Evolutionary conservation across 1,140 invertebrate species (phyloP).

Genomic region (Aphaenogaster ashmeadi): DNA sequence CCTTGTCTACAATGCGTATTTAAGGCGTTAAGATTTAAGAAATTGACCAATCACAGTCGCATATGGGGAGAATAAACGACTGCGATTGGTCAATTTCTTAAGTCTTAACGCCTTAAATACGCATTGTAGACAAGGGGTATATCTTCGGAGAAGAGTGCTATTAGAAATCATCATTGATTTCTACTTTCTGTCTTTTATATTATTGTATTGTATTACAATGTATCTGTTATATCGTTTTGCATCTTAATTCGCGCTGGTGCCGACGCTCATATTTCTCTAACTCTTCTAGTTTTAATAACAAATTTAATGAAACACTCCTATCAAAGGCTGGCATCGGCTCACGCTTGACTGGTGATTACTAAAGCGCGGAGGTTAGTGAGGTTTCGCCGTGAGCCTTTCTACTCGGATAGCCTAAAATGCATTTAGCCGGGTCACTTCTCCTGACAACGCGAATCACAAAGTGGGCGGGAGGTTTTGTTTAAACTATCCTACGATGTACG

Average conservation of each 20-base stretch:
- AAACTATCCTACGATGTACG: constrained; percentile 11
- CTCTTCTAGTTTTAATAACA: not conserved
- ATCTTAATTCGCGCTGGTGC: not conserved
- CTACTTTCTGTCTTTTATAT: not conserved
- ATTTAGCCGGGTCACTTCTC: constrained; percentile 29
- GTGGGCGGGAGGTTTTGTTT: not conserved
- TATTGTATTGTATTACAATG: not conserved
- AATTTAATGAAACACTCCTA: constrained; percentile 14
- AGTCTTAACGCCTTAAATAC: too few species aligned
- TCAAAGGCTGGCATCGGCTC: not conserved
- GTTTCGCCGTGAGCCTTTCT: constrained; percentile 26
- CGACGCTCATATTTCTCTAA: not conserved
- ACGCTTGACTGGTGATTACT: constrained; percentile 15
- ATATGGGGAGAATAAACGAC: too few species aligned
- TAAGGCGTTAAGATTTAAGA: too few species aligned
- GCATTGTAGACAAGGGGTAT: not conserved
- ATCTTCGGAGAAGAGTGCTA: not conserved
- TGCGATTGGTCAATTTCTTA: too few species aligned
- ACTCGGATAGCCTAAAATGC: not conserved
- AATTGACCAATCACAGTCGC: too few species aligned
- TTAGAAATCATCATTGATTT: constrained; percentile 28
- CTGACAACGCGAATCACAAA: constrained; percentile 8
- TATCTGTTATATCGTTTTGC: not conserved
- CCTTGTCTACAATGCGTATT: too few species aligned
- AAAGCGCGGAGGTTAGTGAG: constrained; percentile 18